phyloP scores from a whole-genome alignment of 2,888 invertebrate genomes.

The Eupithecia exiguata region DNA sequence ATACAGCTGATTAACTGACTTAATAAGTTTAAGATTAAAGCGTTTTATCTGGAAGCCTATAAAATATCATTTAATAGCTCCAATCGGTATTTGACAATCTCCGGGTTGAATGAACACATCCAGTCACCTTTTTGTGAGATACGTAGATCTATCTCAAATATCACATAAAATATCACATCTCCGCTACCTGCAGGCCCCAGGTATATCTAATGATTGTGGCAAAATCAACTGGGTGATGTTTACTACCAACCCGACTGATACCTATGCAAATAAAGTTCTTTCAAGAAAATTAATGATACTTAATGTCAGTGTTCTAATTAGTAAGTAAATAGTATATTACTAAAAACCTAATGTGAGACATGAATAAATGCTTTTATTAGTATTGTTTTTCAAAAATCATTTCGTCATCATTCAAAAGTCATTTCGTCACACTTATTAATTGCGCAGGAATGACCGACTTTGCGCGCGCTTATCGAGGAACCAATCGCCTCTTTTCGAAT shows the following conservation, averaged over 20 bases:
- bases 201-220: constrained; percentile 6
- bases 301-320: too few relatives aligned
- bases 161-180: constrained; percentile 36
- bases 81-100: constrained; percentile 35
- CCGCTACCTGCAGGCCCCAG: constrained; percentile 30
- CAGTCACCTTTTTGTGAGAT: constrained; percentile 18
- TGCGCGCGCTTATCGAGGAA: too few relatives aligned
- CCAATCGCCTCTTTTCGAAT: too few relatives aligned
- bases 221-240: background rate
- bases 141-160: constrained; percentile 25
- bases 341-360: too few relatives aligned
- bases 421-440: too few relatives aligned
- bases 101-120: constrained; percentile 44
- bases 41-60: constrained; percentile 2
- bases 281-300: background rate
- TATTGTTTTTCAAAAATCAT: too few relatives aligned
- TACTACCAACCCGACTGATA: background rate
- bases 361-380: too few relatives aligned
- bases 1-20: constrained; percentile 1
- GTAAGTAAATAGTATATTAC: too few relatives aligned
- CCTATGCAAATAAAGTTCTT: background rate
- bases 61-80: constrained; percentile 30
- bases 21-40: constrained; percentile 11
- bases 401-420: too few relatives aligned
- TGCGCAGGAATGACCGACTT: too few relatives aligned